A percentile compares a stretch with the other conserved stretches of the same genome.
These are phyloP conservation scores for Daboia siamensis DNA, from an alignment of 2,113 vertebrate genomes.

Conservation along the genomic window DNA sequence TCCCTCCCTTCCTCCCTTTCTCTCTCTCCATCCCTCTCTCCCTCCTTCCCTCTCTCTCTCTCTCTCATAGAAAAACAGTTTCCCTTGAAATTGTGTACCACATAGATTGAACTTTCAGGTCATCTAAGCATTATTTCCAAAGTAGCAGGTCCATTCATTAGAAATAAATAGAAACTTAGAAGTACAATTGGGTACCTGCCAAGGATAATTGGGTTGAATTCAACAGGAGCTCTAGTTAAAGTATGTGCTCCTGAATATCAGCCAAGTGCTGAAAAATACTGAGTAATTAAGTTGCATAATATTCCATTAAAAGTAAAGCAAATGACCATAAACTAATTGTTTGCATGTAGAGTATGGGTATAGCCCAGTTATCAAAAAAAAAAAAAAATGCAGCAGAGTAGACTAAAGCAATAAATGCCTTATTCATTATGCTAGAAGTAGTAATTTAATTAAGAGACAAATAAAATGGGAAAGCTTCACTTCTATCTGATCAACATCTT, in stretches of 20 bases:
- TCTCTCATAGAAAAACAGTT: neutral
- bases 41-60: too few relatives aligned
- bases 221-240: neutral
- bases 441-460: neutral
- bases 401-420: neutral
- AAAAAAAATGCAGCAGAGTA: neutral
- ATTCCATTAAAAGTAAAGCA: neutral
- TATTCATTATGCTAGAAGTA: neutral
- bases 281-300: neutral
- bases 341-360: neutral
- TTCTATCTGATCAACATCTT: neutral
- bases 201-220: neutral
- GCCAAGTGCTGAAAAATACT: neutral
- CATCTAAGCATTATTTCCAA: neutral
- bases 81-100: neutral
- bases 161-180: neutral
- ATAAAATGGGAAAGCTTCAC: neutral
- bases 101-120: neutral
- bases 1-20: fast-evolving
- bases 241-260: neutral
- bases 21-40: too few relatives aligned
- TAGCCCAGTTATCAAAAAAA: neutral
- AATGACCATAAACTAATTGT: neutral
- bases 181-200: neutral
- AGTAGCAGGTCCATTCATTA: neutral